Percentiles rank a stretch among this genome's conserved stretches.
phyloP scores from a whole-genome alignment of 92 coral and sea anemone species.

The Umimayanthus chanpuru region DNA sequence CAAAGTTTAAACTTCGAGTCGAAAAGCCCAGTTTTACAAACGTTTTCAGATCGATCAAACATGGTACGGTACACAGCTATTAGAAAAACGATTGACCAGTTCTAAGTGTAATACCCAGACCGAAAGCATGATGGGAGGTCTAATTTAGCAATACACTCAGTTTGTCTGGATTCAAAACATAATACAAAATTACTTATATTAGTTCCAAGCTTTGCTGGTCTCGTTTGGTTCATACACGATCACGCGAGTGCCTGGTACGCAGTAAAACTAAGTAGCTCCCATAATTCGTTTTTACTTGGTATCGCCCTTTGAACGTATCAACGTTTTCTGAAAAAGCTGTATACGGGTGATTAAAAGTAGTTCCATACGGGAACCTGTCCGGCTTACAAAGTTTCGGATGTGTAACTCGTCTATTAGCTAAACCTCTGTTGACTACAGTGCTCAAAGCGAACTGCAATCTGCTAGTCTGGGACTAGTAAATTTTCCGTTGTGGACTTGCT shows the following conservation, averaged over 20 bases:
- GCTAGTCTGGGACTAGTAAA: constrained; percentile 12
- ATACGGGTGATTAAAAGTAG: not conserved
- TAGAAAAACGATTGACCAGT: not conserved
- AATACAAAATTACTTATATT: not conserved
- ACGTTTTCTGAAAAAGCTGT: constrained; percentile 1
- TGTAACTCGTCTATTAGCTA: constrained; percentile 11
- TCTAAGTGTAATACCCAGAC: constrained; percentile 5
- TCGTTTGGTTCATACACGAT: constrained; percentile 1
- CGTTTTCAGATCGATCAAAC: constrained; percentile 5
- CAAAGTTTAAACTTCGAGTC: constrained; percentile 4
- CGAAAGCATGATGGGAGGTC: constrained; percentile 3
- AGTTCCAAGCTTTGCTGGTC: no score
- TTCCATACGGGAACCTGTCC: not conserved
- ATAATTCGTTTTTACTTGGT: not conserved
- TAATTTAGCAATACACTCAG: not conserved
- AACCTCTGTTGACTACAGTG: constrained; percentile 3
- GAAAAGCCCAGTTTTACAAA: constrained; percentile 4
- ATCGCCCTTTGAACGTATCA: not conserved
- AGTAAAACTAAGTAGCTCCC: not conserved
- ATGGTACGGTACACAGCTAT: not conserved
- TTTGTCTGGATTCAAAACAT: not conserved
- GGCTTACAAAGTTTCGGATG: constrained; percentile 6
- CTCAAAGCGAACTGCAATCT: not conserved
- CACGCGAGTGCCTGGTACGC: not conserved
- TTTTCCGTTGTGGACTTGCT: not conserved